Evolutionary conservation across 2,888 invertebrate species (phyloP).

Genomic region (Clostera curtula): DNA sequence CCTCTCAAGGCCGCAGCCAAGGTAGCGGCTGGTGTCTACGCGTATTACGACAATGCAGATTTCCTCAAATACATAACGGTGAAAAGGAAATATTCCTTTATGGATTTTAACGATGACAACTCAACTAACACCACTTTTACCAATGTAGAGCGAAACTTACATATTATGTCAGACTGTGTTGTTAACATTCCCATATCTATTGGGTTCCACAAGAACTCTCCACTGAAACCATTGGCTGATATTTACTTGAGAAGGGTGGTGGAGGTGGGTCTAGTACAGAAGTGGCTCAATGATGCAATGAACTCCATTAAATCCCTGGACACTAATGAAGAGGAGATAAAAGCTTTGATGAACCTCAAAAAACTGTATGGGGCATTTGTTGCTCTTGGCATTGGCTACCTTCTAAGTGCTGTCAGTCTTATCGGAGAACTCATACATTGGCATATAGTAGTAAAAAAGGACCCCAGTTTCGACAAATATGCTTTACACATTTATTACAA

Average conservation of each 20-base stretch:
- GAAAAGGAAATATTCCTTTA: slow-evolving; percentile 57
- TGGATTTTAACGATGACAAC: slow-evolving; percentile 35
- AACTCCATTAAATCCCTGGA: slow-evolving; percentile 71
- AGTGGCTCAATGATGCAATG: slow-evolving; percentile 87
- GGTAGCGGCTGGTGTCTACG: slow-evolving; percentile 82
- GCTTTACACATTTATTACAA: slow-evolving; percentile 71
- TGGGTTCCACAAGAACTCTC: slow-evolving; percentile 88
- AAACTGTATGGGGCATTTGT: slow-evolving; percentile 87
- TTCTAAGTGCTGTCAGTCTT: slow-evolving; percentile 72
- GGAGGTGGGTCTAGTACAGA: slow-evolving; percentile 84
- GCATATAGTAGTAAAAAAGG: slow-evolving; percentile 76
- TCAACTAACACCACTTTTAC: slow-evolving; percentile 32
- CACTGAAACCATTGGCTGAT: slow-evolving; percentile 81
- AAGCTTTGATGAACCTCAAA: slow-evolving; percentile 84
- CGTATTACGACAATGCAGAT: slow-evolving; percentile 86
- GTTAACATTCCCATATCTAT: slow-evolving; percentile 87
- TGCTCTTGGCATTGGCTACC: slow-evolving; percentile 81
- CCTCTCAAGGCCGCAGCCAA: slow-evolving; percentile 78
- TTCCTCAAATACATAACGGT: slow-evolving; percentile 80
- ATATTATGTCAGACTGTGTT: slow-evolving; percentile 88
- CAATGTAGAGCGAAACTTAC: slow-evolving; percentile 74
- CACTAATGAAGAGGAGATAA: slow-evolving; percentile 75
- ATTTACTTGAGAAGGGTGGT: slow-evolving; percentile 78
- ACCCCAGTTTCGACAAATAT: slow-evolving; percentile 84
- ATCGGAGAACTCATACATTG: slow-evolving; percentile 80